phyloP scores from a whole-genome alignment of 2,797 vertebrate species.

The Brachymystax lenok region DNA sequence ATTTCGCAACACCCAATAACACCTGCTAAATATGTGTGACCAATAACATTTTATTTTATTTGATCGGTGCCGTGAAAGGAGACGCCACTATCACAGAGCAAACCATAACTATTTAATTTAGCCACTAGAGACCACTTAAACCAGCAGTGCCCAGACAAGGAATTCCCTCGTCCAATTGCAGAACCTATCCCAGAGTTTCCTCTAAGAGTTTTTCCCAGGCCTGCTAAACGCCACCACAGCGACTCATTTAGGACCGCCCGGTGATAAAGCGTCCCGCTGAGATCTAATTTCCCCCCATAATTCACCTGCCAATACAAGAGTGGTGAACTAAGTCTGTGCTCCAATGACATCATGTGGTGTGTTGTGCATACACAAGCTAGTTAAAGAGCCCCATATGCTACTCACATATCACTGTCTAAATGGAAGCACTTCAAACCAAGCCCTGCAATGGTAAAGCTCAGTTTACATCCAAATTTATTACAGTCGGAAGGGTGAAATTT shows the following conservation, averaged over 20 bases:
- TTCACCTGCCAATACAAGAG: slow-evolving; percentile 42
- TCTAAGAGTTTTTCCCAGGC: slow-evolving; percentile 3
- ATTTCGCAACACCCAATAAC: too few species aligned
- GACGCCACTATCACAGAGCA: background rate
- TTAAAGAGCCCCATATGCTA: slow-evolving; percentile 18
- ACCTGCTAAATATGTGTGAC: too few species aligned
- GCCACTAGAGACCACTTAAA: background rate
- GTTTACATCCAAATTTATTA: background rate
- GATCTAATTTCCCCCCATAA: slow-evolving; percentile 35
- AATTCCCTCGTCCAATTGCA: background rate
- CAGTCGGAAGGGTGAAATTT: background rate
- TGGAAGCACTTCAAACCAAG: background rate
- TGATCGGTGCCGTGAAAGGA: too few species aligned
- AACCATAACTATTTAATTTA: background rate
- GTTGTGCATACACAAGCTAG: slow-evolving; percentile 28
- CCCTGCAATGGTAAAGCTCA: background rate
- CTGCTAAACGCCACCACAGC: slow-evolving; percentile 20
- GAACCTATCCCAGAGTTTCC: background rate
- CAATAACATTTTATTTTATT: too few species aligned
- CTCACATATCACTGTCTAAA: slow-evolving; percentile 5
- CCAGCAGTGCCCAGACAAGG: background rate
- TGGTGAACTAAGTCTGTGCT: slow-evolving; percentile 19
- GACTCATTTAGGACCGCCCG: slow-evolving; percentile 13
- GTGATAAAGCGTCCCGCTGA: slow-evolving; percentile 28
- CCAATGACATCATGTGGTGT: slow-evolving; percentile 42